Percentiles rank a stretch among this genome's conserved stretches.
These are phyloP conservation scores for Noctua fimbriata DNA, from an alignment of 2,888 invertebrate species.

Conservation along the genomic window DNA sequence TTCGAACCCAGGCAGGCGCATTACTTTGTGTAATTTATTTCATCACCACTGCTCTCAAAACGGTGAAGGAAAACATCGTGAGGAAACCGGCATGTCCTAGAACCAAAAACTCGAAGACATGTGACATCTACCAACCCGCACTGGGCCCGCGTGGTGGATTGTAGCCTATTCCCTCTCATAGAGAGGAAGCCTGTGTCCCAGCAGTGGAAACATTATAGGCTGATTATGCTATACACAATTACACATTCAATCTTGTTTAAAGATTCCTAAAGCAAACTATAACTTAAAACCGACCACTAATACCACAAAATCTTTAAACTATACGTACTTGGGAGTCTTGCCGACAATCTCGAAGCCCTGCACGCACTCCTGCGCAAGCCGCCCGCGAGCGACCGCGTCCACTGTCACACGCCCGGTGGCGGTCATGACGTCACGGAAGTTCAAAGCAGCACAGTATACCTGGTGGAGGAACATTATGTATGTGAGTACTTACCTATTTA, in stretches of 20 bases:
- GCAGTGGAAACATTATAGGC: too few relatives aligned
- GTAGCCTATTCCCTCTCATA: too few relatives aligned
- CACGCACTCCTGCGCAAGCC: slow-evolving; percentile 92
- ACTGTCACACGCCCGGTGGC: slow-evolving; percentile 97
- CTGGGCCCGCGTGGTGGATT: too few relatives aligned
- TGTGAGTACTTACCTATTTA: not conserved
- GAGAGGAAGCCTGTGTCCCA: too few relatives aligned
- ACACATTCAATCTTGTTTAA: not conserved
- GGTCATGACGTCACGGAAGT: slow-evolving; percentile 98
- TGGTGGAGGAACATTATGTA: not conserved
- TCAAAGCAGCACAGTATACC: slow-evolving; percentile 94
- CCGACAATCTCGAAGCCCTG: slow-evolving; percentile 93
- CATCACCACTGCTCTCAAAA: too few relatives aligned
- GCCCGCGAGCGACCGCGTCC: slow-evolving; percentile 93
- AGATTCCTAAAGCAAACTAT: not conserved
- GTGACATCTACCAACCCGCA: too few relatives aligned
- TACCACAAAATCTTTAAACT: not conserved
- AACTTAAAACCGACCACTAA: not conserved
- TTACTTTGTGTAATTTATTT: too few relatives aligned
- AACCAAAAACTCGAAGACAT: too few relatives aligned
- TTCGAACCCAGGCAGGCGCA: too few relatives aligned
- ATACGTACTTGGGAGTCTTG: slow-evolving; percentile 84
- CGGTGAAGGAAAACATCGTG: too few relatives aligned
- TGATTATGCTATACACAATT: too few relatives aligned
- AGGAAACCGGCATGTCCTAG: too few relatives aligned